phyloP scores from a whole-genome alignment of 2,113 vertebrate genomes.

The Crypturellus undulatus region DNA sequence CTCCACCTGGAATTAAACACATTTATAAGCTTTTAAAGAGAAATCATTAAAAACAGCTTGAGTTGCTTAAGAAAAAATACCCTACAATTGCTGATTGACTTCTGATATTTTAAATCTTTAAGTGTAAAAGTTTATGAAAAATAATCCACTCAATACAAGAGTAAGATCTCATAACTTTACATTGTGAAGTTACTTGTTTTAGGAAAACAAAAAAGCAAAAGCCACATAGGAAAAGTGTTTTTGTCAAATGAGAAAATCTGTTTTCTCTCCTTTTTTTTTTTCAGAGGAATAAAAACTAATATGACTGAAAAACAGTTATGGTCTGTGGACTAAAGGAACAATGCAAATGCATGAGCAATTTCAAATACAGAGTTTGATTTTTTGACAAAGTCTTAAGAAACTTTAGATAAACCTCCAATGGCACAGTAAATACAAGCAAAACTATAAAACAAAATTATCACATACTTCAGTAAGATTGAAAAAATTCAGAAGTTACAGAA shows the following conservation, averaged over 20 bases:
- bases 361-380: neutral
- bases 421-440: neutral
- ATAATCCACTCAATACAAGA: neutral
- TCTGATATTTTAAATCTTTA: neutral
- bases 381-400: neutral
- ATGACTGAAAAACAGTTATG: neutral
- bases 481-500: neutral
- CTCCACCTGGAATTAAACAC: slow-evolving; percentile 84
- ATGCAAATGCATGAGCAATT: neutral
- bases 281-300: neutral
- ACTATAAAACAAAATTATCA: neutral
- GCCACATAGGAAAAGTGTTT: neutral
- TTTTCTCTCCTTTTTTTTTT: neutral
- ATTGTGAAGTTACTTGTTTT: neutral
- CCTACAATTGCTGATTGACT: neutral
- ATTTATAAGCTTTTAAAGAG: neutral
- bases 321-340: neutral
- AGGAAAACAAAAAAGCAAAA: neutral
- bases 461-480: neutral
- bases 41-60: neutral
- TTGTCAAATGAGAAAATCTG: neutral
- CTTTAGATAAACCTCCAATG: neutral
- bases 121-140: neutral
- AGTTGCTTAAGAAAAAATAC: neutral
- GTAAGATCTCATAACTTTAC: neutral